These are phyloP conservation scores for Chloroceryle amazona DNA, from an alignment of 2,797 vertebrate genomes.

Conservation along the genomic window DNA sequence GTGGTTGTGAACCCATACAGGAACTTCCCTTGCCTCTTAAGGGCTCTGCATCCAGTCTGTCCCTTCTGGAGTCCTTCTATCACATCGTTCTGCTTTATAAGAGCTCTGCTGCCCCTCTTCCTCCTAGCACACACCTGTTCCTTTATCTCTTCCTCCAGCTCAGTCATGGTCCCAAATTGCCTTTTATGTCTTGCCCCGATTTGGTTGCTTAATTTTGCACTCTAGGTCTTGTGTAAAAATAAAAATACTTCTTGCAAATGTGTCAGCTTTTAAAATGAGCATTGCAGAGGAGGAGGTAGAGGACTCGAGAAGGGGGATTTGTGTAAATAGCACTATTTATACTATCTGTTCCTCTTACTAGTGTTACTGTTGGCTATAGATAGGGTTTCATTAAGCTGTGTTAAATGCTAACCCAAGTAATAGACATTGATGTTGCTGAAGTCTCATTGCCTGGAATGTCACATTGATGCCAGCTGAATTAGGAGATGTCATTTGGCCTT, in stretches of 20 bases:
- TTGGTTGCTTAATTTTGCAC: slow-evolving; percentile 35
- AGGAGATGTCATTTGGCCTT: slow-evolving; percentile 49
- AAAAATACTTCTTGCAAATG: slow-evolving; percentile 40
- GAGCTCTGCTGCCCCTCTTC: background rate
- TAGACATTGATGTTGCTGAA: slow-evolving; percentile 46
- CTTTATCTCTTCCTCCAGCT: slow-evolving; percentile 42
- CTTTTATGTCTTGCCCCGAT: background rate
- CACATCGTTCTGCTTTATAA: background rate
- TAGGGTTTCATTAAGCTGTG: slow-evolving; percentile 73
- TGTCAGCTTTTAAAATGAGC: slow-evolving; percentile 32
- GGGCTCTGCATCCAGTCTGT: background rate
- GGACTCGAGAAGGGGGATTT: slow-evolving; percentile 58
- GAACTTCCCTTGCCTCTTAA: background rate
- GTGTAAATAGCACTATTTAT: slow-evolving; percentile 54
- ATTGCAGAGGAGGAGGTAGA: slow-evolving; percentile 41
- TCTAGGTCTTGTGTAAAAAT: background rate
- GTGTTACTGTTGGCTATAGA: slow-evolving; percentile 75
- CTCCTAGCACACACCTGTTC: slow-evolving; percentile 33
- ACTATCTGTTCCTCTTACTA: slow-evolving; percentile 59
- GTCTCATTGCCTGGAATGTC: slow-evolving; percentile 62
- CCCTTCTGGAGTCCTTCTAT: background rate
- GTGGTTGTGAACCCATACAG: rapidly evolving
- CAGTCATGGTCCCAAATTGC: background rate
- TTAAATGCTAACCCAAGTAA: slow-evolving; percentile 58
- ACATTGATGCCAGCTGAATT: slow-evolving; percentile 56